Conservation (phyloP, 2,888 invertebrate genomes). For the Sesamia inferens region DNA sequence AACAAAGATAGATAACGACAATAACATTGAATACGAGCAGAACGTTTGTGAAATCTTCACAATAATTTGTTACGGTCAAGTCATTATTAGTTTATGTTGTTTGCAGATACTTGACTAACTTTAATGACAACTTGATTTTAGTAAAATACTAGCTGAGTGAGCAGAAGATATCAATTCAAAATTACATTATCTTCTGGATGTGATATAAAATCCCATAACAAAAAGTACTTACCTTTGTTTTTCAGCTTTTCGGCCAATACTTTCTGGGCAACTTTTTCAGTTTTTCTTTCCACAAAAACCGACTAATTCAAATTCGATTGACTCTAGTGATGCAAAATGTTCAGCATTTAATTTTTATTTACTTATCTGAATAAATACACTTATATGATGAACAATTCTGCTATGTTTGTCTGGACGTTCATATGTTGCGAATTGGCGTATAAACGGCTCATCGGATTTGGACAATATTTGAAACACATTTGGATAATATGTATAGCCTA, state of each 20-base stretch:
- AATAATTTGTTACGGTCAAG: conserved; percentile 59
- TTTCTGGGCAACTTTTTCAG: not conserved
- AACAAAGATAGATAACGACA: conserved; percentile 45
- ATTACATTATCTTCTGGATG: not conserved
- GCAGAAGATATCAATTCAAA: not conserved
- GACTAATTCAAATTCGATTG: not conserved
- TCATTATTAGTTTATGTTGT: conserved; percentile 50
- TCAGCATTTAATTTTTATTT: not conserved
- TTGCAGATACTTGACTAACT: conserved; percentile 41
- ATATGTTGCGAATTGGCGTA: not conserved
- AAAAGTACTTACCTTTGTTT: not conserved
- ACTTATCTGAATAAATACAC: not conserved
- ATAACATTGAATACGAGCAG: conserved; percentile 53
- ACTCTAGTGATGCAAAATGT: not conserved
- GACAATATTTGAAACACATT: too few relatives aligned
- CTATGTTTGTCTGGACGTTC: not conserved
- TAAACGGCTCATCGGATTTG: not conserved
- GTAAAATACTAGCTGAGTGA: not conserved
- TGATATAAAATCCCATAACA: not conserved
- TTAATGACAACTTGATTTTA: conserved; percentile 3
- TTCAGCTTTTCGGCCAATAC: too few relatives aligned
- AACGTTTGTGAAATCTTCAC: conserved; percentile 57
- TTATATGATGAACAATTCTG: not conserved
- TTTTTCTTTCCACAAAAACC: not conserved
- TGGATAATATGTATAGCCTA: too few relatives aligned